Evolutionary conservation across 1,140 invertebrate species (phyloP), one percentile per base, ranked within the genome.

Genomic region (Diabrotica virgifera): DNA sequence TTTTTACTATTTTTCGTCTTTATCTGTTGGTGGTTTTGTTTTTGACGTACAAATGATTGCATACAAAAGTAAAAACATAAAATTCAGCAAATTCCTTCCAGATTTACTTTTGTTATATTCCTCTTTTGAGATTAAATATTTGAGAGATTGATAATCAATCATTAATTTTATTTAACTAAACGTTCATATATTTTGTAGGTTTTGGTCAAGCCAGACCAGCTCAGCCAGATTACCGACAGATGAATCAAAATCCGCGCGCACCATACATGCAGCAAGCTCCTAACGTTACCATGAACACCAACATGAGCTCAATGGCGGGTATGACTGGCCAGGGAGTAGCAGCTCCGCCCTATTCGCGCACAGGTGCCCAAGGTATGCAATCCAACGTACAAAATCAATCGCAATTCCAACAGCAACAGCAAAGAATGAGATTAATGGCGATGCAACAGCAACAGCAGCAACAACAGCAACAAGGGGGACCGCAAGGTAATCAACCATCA

Each of bases 271-370:
- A 79, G 66, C 77, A 78, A 64, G 77, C 75, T 6, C 78, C 78
- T 10, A 79, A 79, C 59, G 77, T 79, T 4, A 79, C 78, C 2
- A 79, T 79, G 78, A 79, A 78, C 59, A 68, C 77, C 0, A 78
- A 74, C 52, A 74, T 77, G 70, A 69, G 67, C 36, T 64, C 65
- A 4, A 76, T 77, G 70, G 71, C 73, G 11, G 72, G 64, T 6
- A 75, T 76, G 69, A 74, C 68, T 11, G 68, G 62, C 11, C 66
- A 71, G 63, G 63, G 71, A 10, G 77, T 75, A n/a, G 74, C 77
- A 5, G 78, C 76, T 13, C 78, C 78, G 12, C 78, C 78, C 7
- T 79, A 79, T 70, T 76, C 78, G 0, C 58, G 78, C 53, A 57
- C 72, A n/a, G 68, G 12, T 9, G 68, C 70, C 11, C 76, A 78